phyloP scores from a whole-genome alignment of 2,797 vertebrate genomes.

The Allochrocebus solatus region DNA sequence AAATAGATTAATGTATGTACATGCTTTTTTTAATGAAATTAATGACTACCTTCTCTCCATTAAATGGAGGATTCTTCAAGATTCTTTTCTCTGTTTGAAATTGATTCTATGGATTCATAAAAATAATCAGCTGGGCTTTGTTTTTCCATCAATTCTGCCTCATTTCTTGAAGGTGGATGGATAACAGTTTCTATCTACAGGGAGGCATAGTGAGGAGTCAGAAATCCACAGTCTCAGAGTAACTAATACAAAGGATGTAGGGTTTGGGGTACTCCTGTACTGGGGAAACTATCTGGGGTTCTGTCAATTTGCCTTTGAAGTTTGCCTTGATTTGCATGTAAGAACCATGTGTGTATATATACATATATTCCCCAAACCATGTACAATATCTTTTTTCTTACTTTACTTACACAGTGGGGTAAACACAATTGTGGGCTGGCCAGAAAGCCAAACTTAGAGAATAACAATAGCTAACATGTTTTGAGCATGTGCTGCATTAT shows the following conservation, averaged over 20 bases:
- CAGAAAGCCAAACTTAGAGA: neutral
- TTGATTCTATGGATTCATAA: neutral
- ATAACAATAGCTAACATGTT: neutral
- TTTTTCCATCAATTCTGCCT: neutral
- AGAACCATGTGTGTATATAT: neutral
- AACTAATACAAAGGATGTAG: neutral
- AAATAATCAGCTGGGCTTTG: neutral
- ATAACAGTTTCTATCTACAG: neutral
- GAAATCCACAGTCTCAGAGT: neutral
- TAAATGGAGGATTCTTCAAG: neutral
- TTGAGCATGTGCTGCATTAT: neutral
- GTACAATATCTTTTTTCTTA: neutral
- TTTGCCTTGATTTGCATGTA: neutral
- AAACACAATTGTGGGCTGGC: neutral
- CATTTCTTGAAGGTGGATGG: neutral
- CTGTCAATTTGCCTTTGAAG: neutral
- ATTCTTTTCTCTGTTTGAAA: conserved; percentile 37
- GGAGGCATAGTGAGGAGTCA: neutral
- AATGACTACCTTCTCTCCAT: conserved; percentile 21
- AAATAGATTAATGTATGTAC: conserved; percentile 59
- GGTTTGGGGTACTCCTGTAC: neutral
- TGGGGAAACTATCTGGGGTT: neutral
- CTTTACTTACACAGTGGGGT: neutral
- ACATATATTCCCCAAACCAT: neutral
- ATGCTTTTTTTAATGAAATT: conserved; percentile 23